Conservation (phyloP, 2,113 vertebrate species). For the Hiodon tergisus region DNA sequence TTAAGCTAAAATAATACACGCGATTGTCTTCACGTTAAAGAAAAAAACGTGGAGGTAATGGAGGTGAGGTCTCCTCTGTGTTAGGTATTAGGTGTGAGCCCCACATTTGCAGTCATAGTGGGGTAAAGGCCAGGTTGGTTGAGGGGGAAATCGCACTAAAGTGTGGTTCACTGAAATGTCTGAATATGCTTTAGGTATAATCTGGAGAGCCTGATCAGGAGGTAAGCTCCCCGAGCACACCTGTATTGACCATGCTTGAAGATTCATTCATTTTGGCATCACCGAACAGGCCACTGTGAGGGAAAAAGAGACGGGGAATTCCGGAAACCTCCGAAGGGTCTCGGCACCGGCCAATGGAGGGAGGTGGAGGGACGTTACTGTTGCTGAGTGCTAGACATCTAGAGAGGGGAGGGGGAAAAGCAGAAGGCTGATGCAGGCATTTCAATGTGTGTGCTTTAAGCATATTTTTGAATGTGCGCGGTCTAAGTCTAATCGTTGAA, state of each 20-base stretch:
- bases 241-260: not conserved
- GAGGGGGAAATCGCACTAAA: not conserved
- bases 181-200: not conserved
- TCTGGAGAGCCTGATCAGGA: not conserved
- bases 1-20: too few relatives aligned
- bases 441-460: not conserved
- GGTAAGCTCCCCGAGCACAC: not conserved
- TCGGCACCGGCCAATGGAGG: not conserved
- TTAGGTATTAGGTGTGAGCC: not conserved
- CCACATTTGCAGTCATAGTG: slow-evolving; percentile 3
- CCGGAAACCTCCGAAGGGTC: not conserved
- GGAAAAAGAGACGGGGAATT: slow-evolving; percentile 1
- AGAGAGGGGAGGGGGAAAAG: not conserved
- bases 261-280: not conserved
- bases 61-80: not conserved
- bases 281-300: not conserved
- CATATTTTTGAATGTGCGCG: not conserved
- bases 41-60: too few relatives aligned
- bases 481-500: too few relatives aligned
- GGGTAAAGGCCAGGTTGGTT: not conserved
- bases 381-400: slow-evolving; percentile 4
- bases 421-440: not conserved
- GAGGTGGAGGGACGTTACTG: not conserved
- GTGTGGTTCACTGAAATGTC: not conserved
- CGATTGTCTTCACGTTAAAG: too few relatives aligned